Percentiles rank a stretch among this genome's conserved stretches.
These are phyloP conservation scores for Equus quagga DNA, from an alignment of 2,113 vertebrate species.

Conservation along the genomic window DNA sequence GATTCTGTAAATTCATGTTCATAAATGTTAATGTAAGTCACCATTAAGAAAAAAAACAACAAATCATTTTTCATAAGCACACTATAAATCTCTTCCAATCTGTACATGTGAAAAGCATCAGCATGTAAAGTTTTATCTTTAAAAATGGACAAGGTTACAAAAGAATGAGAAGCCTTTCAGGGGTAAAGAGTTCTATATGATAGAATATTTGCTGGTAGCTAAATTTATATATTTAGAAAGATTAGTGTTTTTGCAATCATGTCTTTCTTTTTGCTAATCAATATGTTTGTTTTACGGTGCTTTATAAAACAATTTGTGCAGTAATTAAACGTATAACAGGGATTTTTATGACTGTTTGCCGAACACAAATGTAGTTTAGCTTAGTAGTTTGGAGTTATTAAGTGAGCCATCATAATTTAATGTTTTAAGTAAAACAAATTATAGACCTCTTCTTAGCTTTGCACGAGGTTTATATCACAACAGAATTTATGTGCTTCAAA, in stretches of 20 bases:
- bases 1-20: constrained; percentile 33
- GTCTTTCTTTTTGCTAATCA: constrained; percentile 73
- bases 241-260: constrained; percentile 62
- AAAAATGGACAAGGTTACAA: neutral
- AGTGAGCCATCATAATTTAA: constrained; percentile 79
- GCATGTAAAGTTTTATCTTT: neutral
- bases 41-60: constrained; percentile 24
- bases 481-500: constrained; percentile 54
- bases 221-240: constrained; percentile 71
- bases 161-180: neutral
- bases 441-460: constrained; percentile 35
- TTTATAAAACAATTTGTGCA: constrained; percentile 72
- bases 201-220: constrained; percentile 46
- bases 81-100: constrained; percentile 4
- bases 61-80: constrained; percentile 1
- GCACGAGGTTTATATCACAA: constrained; percentile 60
- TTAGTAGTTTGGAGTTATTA: constrained; percentile 80
- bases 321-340: constrained; percentile 80
- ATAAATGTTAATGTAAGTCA: neutral
- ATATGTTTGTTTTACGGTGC: constrained; percentile 75
- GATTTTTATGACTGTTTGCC: constrained; percentile 75
- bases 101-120: neutral
- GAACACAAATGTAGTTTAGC: constrained; percentile 63
- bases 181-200: neutral
- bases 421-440: constrained; percentile 79